Percentiles rank a stretch among this genome's conserved stretches.
Conservation (phyloP, 1,140 invertebrate species). For the Solenopsis fugax region DNA sequence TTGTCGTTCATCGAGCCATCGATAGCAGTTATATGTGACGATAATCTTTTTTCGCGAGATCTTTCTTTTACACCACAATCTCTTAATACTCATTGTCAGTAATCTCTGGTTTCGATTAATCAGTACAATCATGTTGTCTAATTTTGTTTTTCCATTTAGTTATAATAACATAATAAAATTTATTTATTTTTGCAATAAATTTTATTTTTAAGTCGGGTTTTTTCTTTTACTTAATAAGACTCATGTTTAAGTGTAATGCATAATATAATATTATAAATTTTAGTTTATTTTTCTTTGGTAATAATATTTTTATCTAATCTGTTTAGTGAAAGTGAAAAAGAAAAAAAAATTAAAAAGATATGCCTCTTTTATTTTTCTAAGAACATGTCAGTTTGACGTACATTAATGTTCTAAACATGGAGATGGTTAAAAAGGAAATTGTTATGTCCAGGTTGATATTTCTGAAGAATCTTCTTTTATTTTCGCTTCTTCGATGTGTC, state of each 20-base stretch:
- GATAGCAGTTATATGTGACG: conserved; percentile 47
- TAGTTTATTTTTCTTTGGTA: background rate
- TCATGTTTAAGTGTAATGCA: background rate
- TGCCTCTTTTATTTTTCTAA: background rate
- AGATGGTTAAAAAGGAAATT: background rate
- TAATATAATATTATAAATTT: background rate
- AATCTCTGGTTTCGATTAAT: background rate
- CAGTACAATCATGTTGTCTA: background rate
- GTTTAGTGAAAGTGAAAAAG: background rate
- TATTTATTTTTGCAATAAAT: background rate
- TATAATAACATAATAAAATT: background rate
- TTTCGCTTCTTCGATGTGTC: background rate
- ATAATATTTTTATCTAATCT: background rate
- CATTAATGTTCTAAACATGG: background rate
- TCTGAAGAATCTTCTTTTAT: background rate
- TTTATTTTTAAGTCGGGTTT: background rate
- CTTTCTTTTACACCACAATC: background rate
- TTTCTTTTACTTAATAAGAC: background rate
- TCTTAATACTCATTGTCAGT: background rate
- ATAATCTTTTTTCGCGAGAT: conserved; percentile 47
- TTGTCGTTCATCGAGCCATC: conserved; percentile 46
- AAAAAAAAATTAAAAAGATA: background rate
- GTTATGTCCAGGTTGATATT: background rate
- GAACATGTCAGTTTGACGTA: background rate
- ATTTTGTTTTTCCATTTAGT: background rate